Conservation (phyloP, 2,113 vertebrate genomes). For the Chlamydotis undulata region DNA sequence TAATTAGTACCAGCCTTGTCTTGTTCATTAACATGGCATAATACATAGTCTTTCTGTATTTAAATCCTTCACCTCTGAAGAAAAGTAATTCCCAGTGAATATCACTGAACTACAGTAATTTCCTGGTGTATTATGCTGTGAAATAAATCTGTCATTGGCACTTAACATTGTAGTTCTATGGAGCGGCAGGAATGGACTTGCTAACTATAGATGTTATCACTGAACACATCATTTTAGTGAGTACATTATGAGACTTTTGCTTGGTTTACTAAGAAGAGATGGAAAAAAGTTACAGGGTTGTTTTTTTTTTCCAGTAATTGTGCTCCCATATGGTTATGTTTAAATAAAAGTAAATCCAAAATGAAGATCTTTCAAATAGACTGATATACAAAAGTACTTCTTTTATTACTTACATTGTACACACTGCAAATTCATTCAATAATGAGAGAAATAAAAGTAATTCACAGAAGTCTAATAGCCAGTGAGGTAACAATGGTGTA, state of each 20-base stretch:
- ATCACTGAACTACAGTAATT: background rate
- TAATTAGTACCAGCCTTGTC: background rate
- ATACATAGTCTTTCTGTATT: background rate
- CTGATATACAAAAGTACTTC: background rate
- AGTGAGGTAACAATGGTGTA: background rate
- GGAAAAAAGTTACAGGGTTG: background rate
- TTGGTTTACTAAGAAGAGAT: background rate
- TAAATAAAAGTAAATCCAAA: background rate
- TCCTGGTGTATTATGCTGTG: background rate
- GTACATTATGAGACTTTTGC: background rate
- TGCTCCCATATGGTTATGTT: background rate
- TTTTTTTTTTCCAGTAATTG: background rate
- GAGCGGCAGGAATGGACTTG: background rate
- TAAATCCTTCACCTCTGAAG: background rate
- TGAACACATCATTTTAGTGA: background rate
- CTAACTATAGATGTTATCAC: background rate
- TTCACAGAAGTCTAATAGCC: background rate
- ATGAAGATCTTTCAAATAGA: background rate
- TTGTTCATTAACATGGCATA: background rate
- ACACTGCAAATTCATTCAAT: background rate
- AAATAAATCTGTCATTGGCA: background rate
- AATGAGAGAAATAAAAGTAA: background rate
- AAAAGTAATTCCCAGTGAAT: background rate
- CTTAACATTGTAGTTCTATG: background rate
- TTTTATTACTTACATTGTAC: background rate